A percentile compares a stretch with the other conserved stretches of the same genome.
Conservation (phyloP, 2,888 invertebrate genomes). For the Stenchaetothrips biformis region DNA sequence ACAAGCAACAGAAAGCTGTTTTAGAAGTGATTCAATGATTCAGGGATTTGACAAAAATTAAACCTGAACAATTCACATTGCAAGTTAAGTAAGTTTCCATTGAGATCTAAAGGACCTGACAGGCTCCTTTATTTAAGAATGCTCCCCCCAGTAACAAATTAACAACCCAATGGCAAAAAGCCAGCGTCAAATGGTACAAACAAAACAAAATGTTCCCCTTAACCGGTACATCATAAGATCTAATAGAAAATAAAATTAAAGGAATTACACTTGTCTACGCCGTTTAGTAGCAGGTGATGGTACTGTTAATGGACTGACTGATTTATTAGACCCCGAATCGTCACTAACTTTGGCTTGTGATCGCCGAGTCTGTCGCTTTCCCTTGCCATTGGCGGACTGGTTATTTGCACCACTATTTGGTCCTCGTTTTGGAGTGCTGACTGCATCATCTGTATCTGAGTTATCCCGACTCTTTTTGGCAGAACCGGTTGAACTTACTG, state of each 20-base stretch:
- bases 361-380: neutral
- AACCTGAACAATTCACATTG: too few species aligned
- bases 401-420: neutral
- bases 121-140: too few species aligned
- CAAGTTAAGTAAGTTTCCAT: too few species aligned
- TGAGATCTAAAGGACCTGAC: too few species aligned
- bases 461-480: neutral
- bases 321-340: neutral
- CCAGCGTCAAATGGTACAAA: neutral
- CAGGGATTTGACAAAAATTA: too few species aligned
- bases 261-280: neutral
- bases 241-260: too few species aligned
- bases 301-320: constrained; percentile 10
- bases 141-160: too few species aligned
- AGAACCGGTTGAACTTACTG: neutral
- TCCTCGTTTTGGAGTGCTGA: neutral
- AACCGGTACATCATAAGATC: too few species aligned
- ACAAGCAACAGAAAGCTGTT: neutral
- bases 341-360: constrained; percentile 5
- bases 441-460: constrained; percentile 12
- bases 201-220: neutral
- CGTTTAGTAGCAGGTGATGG: neutral
- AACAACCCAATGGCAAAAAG: neutral
- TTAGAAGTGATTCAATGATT: neutral
- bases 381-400: neutral